Conservation (phyloP, 2,113 vertebrate species). For the Grantiella picta region DNA sequence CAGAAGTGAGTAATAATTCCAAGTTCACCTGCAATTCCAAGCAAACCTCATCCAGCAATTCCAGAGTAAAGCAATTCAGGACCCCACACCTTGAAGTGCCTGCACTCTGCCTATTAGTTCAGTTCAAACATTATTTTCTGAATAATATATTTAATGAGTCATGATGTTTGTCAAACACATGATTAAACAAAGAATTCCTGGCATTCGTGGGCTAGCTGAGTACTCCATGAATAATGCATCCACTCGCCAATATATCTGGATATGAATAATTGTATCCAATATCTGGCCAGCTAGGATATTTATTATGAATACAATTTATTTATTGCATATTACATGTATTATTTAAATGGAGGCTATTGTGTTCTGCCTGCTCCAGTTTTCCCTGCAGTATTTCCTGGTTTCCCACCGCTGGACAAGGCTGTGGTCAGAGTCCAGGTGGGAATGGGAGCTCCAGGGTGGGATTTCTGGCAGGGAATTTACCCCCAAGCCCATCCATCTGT, state of each 20-base stretch:
- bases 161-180: conserved; percentile 62
- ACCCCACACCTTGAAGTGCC: not conserved
- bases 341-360: not conserved
- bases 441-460: not conserved
- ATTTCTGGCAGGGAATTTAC: not conserved
- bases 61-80: not conserved
- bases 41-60: not conserved
- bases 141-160: conserved; percentile 43
- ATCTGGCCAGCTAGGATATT: not conserved
- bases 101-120: not conserved
- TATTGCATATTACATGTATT: conserved; percentile 3
- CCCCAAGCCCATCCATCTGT: not conserved
- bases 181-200: conserved; percentile 64
- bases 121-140: conserved; percentile 44
- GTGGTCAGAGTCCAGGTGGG: fast-evolving
- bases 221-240: conserved; percentile 47
- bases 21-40: not conserved
- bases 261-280: conserved; percentile 29
- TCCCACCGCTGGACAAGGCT: fast-evolving
- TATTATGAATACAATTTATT: conserved; percentile 40
- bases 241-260: not conserved
- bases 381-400: not conserved
- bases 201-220: conserved; percentile 25
- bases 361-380: not conserved
- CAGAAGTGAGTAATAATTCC: not conserved